These are phyloP conservation scores for Vanessa atalanta DNA, from an alignment of 1,140 invertebrate species.

Conservation along the genomic window DNA sequence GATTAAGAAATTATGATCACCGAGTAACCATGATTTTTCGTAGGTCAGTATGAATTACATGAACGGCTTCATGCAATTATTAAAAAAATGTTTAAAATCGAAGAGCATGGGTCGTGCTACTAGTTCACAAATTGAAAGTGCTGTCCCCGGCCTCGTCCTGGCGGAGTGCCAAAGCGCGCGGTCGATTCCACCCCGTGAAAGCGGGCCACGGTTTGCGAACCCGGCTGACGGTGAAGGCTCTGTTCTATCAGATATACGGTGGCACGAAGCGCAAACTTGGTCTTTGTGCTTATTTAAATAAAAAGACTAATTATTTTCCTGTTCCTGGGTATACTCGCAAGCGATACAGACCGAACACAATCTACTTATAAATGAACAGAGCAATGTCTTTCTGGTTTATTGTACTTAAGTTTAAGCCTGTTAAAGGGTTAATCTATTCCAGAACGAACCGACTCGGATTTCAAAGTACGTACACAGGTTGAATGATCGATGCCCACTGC, in stretches of 20 bases:
- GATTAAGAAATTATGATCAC: not conserved
- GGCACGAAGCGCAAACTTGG: not conserved
- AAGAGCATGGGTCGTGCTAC: conserved; percentile 43
- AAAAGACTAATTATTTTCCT: too few species aligned
- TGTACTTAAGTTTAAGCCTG: conserved; percentile 8
- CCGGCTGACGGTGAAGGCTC: not conserved
- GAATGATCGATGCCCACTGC: not conserved
- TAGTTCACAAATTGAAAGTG: conserved; percentile 59
- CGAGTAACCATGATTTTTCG: not conserved
- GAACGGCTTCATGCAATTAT: conserved; percentile 10
- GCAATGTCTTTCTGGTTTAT: not conserved
- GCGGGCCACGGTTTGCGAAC: conserved; percentile 31
- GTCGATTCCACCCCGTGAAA: conserved; percentile 56
- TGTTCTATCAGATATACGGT: not conserved
- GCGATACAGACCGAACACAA: not conserved
- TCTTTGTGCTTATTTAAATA: not conserved
- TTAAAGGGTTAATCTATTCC: conserved; percentile 19
- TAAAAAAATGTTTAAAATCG: conserved; percentile 39
- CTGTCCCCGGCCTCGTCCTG: conserved; percentile 50
- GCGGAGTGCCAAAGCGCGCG: conserved; percentile 57
- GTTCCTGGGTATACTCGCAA: not conserved
- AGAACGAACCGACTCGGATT: conserved; percentile 13
- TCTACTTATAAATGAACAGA: not conserved
- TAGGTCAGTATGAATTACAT: not conserved
- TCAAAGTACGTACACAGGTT: conserved; percentile 9